Conservation (phyloP, 1,140 invertebrate genomes). For the Schlechtendalia chinensis region DNA sequence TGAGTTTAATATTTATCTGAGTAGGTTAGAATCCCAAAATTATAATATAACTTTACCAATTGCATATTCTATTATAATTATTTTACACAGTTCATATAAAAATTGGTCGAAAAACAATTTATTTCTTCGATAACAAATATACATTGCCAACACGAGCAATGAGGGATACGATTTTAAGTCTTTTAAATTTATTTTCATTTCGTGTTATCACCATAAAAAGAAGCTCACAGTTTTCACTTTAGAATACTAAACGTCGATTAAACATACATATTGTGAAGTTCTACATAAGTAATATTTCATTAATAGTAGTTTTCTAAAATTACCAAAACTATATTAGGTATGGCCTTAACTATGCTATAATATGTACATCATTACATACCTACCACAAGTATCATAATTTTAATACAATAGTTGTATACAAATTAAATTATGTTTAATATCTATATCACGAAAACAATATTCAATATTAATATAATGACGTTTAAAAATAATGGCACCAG, state of each 20-base stretch:
- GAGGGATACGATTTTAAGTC: conserved; percentile 44
- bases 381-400: conserved; percentile 32
- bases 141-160: background rate
- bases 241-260: conserved; percentile 37
- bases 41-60: background rate
- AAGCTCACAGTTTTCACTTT: conserved; percentile 47
- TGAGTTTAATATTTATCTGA: too few relatives aligned
- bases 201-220: conserved; percentile 46
- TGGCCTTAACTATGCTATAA: conserved; percentile 23
- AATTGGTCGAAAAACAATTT: conserved; percentile 28
- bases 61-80: conserved; percentile 1
- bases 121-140: background rate
- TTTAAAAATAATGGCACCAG: conserved; percentile 41
- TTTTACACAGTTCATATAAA: conserved; percentile 25
- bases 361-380: conserved; percentile 27
- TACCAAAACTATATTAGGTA: conserved; percentile 30
- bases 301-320: conserved; percentile 38
- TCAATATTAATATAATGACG: conserved; percentile 10
- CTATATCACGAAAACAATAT: conserved; percentile 36
- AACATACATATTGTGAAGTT: conserved; percentile 23
- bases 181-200: conserved; percentile 31
- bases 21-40: conserved; percentile 5
- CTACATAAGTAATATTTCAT: conserved; percentile 34
- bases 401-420: conserved; percentile 29
- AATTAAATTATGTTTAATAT: conserved; percentile 42